Evolutionary conservation across 35 echinoderm and acorn worm genomes (phyloP).

Genomic region (Apostichopus parvimensis): DNA sequence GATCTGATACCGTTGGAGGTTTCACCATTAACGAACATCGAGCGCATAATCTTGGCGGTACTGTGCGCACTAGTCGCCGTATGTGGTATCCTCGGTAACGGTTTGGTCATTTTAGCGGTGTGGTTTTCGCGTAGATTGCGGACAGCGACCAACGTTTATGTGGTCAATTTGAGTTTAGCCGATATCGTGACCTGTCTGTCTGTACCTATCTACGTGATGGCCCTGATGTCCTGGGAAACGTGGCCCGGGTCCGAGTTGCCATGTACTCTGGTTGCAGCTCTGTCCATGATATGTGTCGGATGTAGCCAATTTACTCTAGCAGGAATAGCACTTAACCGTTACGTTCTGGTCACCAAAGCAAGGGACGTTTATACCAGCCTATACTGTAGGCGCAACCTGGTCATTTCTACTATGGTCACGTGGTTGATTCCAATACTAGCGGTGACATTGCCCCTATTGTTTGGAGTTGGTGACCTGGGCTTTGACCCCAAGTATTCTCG

Average conservation of each 20-base stretch:
- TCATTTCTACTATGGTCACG: slow-evolving; percentile 56
- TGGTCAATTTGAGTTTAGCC: slow-evolving; percentile 87
- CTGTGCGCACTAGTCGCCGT: slow-evolving; percentile 57
- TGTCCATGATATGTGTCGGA: slow-evolving; percentile 68
- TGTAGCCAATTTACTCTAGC: slow-evolving; percentile 77
- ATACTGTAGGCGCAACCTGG: slow-evolving; percentile 52
- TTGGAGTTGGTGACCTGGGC: slow-evolving; percentile 69
- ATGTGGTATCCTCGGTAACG: slow-evolving; percentile 81
- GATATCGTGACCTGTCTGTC: slow-evolving; percentile 78
- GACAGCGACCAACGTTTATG: slow-evolving; percentile 90
- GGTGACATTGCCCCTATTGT: slow-evolving; percentile 52
- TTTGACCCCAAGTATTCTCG: slow-evolving; percentile 79
- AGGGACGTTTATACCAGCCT: slow-evolving; percentile 51
- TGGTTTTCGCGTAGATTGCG: slow-evolving; percentile 71
- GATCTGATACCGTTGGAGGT: background rate
- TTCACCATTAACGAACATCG: slow-evolving; percentile 51
- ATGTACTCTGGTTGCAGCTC: slow-evolving; percentile 63
- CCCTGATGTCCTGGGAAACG: slow-evolving; percentile 51
- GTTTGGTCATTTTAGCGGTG: slow-evolving; percentile 76
- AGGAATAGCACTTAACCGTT: slow-evolving; percentile 67
- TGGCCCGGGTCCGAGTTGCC: slow-evolving; percentile 62
- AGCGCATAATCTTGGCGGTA: slow-evolving; percentile 64
- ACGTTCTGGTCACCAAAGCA: slow-evolving; percentile 65
- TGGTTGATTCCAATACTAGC: slow-evolving; percentile 74
- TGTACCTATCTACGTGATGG: slow-evolving; percentile 74